These are phyloP conservation scores for Thunnus albacares DNA, from an alignment of 2,797 vertebrate genomes.

Conservation along the genomic window DNA sequence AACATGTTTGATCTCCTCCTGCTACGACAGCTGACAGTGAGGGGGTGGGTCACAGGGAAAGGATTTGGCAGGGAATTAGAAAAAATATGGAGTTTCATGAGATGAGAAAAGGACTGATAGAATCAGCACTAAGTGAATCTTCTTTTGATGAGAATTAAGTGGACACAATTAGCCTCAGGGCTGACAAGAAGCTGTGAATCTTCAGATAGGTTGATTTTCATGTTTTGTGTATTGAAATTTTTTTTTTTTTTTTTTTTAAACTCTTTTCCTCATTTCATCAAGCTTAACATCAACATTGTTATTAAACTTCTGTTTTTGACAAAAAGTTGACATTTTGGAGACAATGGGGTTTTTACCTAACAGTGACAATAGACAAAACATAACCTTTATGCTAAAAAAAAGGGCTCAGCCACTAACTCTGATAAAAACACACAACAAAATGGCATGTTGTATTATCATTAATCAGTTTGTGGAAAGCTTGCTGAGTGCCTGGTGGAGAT, in stretches of 20 bases:
- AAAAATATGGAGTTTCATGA: not conserved
- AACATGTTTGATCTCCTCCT: constrained; percentile 34
- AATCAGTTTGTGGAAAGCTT: constrained; percentile 7
- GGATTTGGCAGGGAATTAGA: constrained; percentile 6
- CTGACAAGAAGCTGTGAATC: not conserved
- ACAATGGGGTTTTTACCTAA: not conserved
- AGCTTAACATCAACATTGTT: not conserved
- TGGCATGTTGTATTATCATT: not conserved
- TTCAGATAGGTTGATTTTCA: not conserved
- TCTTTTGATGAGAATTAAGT: not conserved
- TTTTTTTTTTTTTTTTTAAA: too few species aligned
- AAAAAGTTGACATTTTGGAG: constrained; percentile 1
- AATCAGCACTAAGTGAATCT: constrained; percentile 5
- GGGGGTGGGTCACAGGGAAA: not conserved
- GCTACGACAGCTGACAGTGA: constrained; percentile 19
- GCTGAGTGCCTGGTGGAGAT: not conserved
- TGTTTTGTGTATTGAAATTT: not conserved
- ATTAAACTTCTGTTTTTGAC: not conserved
- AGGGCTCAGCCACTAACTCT: not conserved
- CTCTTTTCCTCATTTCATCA: not conserved
- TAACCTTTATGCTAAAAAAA: not conserved
- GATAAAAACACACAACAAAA: constrained; percentile 19
- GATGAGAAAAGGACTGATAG: constrained; percentile 9
- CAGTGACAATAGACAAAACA: not conserved
- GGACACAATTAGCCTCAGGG: not conserved